phyloP scores from a whole-genome alignment of 2,888 invertebrate genomes.

The Callyntrura guangdongensis region DNA sequence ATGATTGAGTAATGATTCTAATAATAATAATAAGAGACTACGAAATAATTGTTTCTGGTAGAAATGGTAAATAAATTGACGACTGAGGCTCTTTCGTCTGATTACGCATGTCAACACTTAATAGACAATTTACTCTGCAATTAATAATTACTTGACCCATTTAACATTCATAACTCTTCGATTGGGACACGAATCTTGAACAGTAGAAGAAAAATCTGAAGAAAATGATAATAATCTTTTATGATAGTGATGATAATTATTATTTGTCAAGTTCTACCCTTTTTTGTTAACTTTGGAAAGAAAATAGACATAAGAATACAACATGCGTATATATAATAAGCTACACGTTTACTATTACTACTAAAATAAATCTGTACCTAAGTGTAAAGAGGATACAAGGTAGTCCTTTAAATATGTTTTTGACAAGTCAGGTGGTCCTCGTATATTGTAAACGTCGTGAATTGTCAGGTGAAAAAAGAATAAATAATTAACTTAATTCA shows the following conservation, averaged over 20 bases:
- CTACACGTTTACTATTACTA: not conserved
- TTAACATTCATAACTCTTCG: slow-evolving; percentile 35
- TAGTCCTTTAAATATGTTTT: slow-evolving; percentile 57
- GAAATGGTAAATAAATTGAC: slow-evolving; percentile 29
- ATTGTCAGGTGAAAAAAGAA: slow-evolving; percentile 17
- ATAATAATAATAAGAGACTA: slow-evolving; percentile 9
- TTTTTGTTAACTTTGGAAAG: slow-evolving; percentile 12
- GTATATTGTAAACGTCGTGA: not conserved
- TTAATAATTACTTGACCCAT: not conserved
- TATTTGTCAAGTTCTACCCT: not conserved
- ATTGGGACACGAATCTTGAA: slow-evolving; percentile 74
- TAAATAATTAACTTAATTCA: slow-evolving; percentile 48
- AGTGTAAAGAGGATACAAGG: slow-evolving; percentile 57
- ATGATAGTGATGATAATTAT: slow-evolving; percentile 35
- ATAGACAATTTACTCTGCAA: slow-evolving; percentile 51
- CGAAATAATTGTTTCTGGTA: slow-evolving; percentile 18
- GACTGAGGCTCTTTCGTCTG: slow-evolving; percentile 63
- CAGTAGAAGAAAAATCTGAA: not conserved
- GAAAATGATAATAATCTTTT: slow-evolving; percentile 16
- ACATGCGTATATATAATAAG: not conserved
- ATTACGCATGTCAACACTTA: slow-evolving; percentile 49
- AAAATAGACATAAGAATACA: not conserved
- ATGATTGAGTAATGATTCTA: slow-evolving; percentile 6
- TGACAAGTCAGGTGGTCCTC: slow-evolving; percentile 58
- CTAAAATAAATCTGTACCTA: slow-evolving; percentile 67